Base-by-base conservation (phyloP, 92 coral and sea anemone species). In the Galaxea fascicularis region DNA sequence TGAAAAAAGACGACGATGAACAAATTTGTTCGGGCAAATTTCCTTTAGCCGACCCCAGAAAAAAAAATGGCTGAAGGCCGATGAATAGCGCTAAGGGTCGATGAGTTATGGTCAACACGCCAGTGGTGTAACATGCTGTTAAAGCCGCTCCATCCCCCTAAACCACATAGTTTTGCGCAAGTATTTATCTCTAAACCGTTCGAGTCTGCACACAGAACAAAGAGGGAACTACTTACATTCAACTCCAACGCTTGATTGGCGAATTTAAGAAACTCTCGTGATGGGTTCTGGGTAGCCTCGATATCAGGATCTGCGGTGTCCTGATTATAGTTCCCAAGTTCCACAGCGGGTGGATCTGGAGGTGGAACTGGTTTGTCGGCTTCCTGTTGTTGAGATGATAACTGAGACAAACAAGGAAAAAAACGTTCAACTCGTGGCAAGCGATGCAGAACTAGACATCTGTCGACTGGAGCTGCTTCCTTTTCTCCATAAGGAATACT, bases 181-280 rank as follows among this genome's bases (percentile, higher is more conserved):
- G n/a, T n/a, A n/a, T n/a, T n/a, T n/a, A n/a, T n/a, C 3, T 35
- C 41, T 35, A 2, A 35, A 35, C 2, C 3, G 6, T 35, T 35
- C 2, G 6, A 35, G 6, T 6, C 41, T 2, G 41, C 41, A 35
- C 41, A 35, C 27, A 39, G 27, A 20, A 69, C 24, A 39, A 21
- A 69, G 54, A 4, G 41, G 57, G 44, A 30, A 31, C 44, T 25
- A n/a, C 95, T 82, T 63, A 94, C 98, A 46, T 92, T 89, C 13
- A 94, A 89, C 59, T 82, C 76, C 27, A 88, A 60, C 20, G 98
- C 98, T 74, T 85, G 94, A 49, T 77, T 80, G 16, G 95, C 78
- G 79, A 87, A 86, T 54, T 94, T 90, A 18, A 89, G 87, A 13
- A 88, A 60, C 57, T 89, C 98, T 65, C 93, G 89, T 17, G 95